Evolutionary conservation across 2,888 invertebrate genomes (phyloP), one percentile per base, ranked within the genome.

Genomic region (Limulus polyphemus): DNA sequence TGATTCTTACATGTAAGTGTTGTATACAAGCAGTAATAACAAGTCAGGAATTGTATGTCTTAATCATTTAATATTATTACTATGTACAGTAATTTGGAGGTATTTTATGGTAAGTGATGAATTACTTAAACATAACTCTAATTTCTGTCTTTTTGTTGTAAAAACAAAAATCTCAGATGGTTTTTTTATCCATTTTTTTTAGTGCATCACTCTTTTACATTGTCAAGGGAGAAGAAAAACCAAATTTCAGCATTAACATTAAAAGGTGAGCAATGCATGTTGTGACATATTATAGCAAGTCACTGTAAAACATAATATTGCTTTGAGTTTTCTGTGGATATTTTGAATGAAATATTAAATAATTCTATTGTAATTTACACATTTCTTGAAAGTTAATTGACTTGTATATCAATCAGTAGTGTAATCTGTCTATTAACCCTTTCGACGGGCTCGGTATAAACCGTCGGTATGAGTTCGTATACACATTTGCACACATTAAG

Each of bases 121-220:
- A n/a, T 50, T n/a, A 2, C 51, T 7, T 50, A 3, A 51, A 51
- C 14, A 51, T n/a, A 10, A n/a, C 14, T 14, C 51, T 51, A n/a
- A 51, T 51, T 51, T 50, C 51, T 50, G 4, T n/a, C 50, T n/a
- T 1, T 51, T 14, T 51, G 3, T 51, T 14, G 16, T 54, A 54
- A 54, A 54, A 13, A 32, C 7, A 32, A 32, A 32, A 32, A 32
- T 32, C 32, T 32, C 32, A 32, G 32, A 7, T 32, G 32, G 32
- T 32, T 3, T 32, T 32, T 32, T 32, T 32, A 32, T 32, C 32
- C 32, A 32, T 32, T 65, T 64, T 65, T 78, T 79, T 55, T 77
- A 94, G 94, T 78, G 95, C 95, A 7, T 91, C 91, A 10, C 79
- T 97, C 63, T 95, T 93, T 79, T 95, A 95, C 77, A 90, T 97